Conservation (phyloP, 1,140 invertebrate genomes). For the Ceratina australensis region DNA sequence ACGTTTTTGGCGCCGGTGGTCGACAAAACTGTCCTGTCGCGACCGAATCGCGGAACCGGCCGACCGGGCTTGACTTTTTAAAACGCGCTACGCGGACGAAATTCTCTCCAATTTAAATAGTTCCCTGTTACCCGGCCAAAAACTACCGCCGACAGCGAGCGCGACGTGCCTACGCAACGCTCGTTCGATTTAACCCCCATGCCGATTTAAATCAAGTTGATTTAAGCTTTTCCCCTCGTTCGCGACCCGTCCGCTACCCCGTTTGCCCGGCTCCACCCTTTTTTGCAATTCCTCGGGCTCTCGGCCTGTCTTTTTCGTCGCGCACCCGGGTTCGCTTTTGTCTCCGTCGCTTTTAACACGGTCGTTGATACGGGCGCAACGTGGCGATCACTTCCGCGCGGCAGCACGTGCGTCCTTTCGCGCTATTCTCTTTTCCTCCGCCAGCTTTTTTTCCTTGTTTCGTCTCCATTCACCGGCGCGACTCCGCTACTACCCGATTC, state of each 20-base stretch:
- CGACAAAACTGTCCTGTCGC: slow-evolving; percentile 60
- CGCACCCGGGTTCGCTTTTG: not conserved
- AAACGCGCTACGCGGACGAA: slow-evolving; percentile 47
- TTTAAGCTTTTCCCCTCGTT: slow-evolving; percentile 54
- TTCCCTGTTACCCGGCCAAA: slow-evolving; percentile 38
- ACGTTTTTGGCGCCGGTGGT: slow-evolving; percentile 53
- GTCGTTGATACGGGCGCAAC: not conserved
- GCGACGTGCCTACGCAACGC: slow-evolving; percentile 1
- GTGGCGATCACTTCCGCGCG: not conserved
- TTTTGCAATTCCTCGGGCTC: slow-evolving; percentile 21
- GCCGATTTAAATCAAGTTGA: slow-evolving; percentile 67
- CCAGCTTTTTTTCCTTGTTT: slow-evolving; percentile 35
- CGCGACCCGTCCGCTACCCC: slow-evolving; percentile 45
- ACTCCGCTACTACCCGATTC: slow-evolving; percentile 21
- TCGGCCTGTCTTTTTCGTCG: slow-evolving; percentile 10
- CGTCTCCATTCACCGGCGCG: slow-evolving; percentile 32
- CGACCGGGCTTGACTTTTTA: slow-evolving; percentile 58
- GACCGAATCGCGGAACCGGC: slow-evolving; percentile 36
- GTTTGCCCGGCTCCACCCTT: slow-evolving; percentile 51
- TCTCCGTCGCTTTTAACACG: not conserved
- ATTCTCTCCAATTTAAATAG: slow-evolving; percentile 60
- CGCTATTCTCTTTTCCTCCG: slow-evolving; percentile 1
- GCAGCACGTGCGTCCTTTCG: slow-evolving; percentile 13
- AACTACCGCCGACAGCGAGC: slow-evolving; percentile 17
- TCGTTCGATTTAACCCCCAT: slow-evolving; percentile 57